Evolutionary conservation across 2,113 vertebrate genomes (phyloP).

Genomic region (Thomomys bottae): DNA sequence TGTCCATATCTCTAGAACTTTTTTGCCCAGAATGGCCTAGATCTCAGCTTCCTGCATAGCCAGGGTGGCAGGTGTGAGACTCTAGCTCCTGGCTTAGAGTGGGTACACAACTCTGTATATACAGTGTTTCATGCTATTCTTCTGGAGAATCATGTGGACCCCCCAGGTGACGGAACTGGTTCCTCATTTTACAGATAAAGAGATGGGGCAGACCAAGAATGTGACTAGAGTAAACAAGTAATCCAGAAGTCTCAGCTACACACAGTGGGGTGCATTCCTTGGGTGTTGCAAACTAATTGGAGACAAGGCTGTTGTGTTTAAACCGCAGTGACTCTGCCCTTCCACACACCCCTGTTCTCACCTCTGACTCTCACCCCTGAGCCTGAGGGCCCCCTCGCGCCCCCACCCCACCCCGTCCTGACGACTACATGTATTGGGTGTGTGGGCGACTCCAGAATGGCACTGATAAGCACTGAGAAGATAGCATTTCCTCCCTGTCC

Average conservation of each 20-base stretch:
- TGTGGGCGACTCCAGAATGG: fast-evolving
- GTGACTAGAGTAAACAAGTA: background rate
- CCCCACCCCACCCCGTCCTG: background rate
- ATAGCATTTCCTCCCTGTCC: fast-evolving
- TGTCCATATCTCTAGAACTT: too few relatives aligned
- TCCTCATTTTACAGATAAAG: background rate
- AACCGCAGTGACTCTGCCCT: fast-evolving
- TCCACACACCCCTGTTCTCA: background rate
- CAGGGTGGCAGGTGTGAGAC: too few relatives aligned
- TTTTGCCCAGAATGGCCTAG: too few relatives aligned
- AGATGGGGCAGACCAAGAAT: background rate
- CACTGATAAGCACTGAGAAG: too few relatives aligned
- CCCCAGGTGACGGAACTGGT: background rate
- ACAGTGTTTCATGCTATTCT: too few relatives aligned
- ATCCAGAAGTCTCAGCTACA: background rate
- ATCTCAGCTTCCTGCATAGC: too few relatives aligned
- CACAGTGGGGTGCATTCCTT: background rate
- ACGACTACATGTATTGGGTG: fast-evolving
- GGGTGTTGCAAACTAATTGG: too few relatives aligned
- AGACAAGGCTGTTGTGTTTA: background rate
- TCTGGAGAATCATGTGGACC: too few relatives aligned
- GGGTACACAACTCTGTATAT: too few relatives aligned
- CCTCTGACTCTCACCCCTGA: background rate
- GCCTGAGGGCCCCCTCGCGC: too few relatives aligned
- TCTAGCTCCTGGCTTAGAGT: too few relatives aligned